Evolutionary conservation across 2,113 vertebrate species (phyloP).

Genomic region (Cynopterus brachyotis): DNA sequence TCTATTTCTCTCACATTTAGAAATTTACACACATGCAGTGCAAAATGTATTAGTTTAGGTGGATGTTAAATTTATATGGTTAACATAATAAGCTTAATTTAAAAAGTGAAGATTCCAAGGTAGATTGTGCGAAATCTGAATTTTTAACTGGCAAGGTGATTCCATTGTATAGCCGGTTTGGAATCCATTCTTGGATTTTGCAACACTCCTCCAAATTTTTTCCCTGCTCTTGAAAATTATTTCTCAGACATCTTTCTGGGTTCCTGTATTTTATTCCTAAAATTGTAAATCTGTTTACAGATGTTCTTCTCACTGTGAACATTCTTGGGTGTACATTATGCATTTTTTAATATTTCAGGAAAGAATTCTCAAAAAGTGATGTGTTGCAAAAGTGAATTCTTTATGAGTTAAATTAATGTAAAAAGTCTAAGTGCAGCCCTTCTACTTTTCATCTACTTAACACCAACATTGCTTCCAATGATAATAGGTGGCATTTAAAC

Average conservation of each 20-base stretch:
- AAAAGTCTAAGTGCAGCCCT: neutral
- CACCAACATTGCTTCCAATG: neutral
- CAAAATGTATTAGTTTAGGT: neutral
- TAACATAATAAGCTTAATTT: neutral
- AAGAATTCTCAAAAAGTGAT: constrained; percentile 1
- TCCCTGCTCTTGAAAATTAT: neutral
- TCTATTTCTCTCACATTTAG: neutral
- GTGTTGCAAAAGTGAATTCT: neutral
- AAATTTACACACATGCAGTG: neutral
- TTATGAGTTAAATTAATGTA: neutral
- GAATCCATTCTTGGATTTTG: neutral
- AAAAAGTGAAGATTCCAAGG: neutral
- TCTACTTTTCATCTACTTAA: neutral
- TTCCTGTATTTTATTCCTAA: neutral
- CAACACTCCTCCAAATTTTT: neutral
- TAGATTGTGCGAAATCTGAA: neutral
- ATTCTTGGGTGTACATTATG: neutral
- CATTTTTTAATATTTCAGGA: neutral
- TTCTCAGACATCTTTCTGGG: neutral
- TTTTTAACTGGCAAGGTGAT: neutral
- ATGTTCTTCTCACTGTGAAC: neutral
- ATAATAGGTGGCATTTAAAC: neutral
- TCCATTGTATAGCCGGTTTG: neutral
- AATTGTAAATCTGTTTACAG: neutral
- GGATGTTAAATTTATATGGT: neutral